A percentile compares a stretch with the other conserved stretches of the same genome.
These are phyloP conservation scores for Nyctereutes procyonoides DNA, from an alignment of 2,113 vertebrate genomes.

Conservation along the genomic window DNA sequence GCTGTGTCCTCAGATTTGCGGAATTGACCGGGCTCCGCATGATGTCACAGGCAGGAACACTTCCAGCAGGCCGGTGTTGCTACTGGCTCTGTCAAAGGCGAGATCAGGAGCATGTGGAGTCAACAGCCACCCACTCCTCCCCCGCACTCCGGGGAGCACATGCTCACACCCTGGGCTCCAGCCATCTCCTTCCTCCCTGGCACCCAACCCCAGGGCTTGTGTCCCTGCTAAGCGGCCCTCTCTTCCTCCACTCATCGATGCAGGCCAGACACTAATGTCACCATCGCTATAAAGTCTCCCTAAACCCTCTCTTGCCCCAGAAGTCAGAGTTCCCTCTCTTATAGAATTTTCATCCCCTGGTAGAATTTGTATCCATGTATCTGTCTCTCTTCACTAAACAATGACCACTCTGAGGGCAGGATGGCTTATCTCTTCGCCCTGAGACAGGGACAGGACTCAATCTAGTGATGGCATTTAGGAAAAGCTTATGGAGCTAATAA, in stretches of 20 bases:
- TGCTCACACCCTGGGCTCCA: neutral
- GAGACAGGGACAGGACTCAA: neutral
- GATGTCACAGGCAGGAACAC: neutral
- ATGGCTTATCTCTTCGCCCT: neutral
- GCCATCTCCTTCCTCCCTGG: neutral
- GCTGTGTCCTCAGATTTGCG: neutral
- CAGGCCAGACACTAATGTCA: neutral
- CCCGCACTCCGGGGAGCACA: neutral
- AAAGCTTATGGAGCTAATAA: neutral
- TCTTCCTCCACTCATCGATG: neutral
- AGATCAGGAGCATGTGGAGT: neutral
- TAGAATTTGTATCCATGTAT: neutral
- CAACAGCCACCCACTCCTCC: neutral
- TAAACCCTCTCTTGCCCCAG: neutral
- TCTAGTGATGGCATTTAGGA: neutral
- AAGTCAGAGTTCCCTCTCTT: neutral
- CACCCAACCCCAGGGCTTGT: neutral
- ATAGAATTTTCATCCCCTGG: neutral
- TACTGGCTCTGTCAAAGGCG: slow-evolving; percentile 20
- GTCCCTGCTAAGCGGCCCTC: neutral
- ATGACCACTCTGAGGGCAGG: neutral
- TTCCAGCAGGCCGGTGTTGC: neutral
- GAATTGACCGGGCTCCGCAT: neutral
- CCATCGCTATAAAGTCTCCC: neutral
- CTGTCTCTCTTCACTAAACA: neutral